Evolutionary conservation across 2,113 vertebrate species (phyloP), one percentile per base, ranked within the genome.

Genomic region (Muntiacus muntjak): DNA sequence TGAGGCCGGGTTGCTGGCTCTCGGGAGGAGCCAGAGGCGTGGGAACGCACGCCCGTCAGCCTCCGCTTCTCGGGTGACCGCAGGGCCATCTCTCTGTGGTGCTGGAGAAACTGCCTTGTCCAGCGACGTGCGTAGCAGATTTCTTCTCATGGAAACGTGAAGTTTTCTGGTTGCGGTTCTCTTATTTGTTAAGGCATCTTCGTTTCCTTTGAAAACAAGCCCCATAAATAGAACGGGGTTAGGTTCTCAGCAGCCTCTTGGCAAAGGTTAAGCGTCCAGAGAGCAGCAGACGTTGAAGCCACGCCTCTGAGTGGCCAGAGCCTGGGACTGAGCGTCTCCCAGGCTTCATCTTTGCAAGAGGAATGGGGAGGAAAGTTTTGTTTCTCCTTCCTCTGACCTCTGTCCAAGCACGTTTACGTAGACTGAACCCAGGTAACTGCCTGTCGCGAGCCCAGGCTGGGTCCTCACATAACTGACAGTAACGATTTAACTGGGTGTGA

Each of bases 161-260:
- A 0, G 4, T 45, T 82, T 60, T 89, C 67, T 78, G 87, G 76
- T 43, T 71, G 28, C 12, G 64, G 57, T 87, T 92, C 54, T 87
- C 9, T 30, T 45, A 40, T 33, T 97, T 93, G 52, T 13, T 95
- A 45, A 71, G 50, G 60, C 26, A 17, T 93, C 96, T 92, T 91
- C 87, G 33, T 94, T 67, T 94, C 91, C 97, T 87, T 62, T 86
- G 76, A 62, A 67, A 96, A 97, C 74, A 95, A 87, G 25, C 40
- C 92, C 92, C 97, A 91, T 89, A 89, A 81, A 23, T 96, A 95
- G 85, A 95, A 78, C 67, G 43, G 4, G 92, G 30, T 43, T 50
- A 88, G 50, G 76, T 58, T 96, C 87, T 43, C 96, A 91, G 67
- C 4, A 26, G 58, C 67, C 90, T 79, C 94, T 14, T 11, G 89